phyloP scores from a whole-genome alignment of 2,797 vertebrate genomes.

The Dicrostonyx torquatus region DNA sequence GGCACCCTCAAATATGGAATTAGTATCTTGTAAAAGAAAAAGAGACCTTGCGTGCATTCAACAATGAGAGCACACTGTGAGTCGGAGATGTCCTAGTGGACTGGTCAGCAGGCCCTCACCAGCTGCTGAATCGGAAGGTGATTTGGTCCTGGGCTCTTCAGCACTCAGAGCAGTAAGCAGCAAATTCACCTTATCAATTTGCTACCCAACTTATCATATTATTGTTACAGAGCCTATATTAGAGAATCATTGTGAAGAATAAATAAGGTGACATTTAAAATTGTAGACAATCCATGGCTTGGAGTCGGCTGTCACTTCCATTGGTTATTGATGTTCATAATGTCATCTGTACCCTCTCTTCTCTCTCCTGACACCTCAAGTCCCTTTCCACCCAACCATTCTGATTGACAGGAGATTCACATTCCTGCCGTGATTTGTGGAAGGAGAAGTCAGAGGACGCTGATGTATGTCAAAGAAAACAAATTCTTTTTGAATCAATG shows the following conservation, averaged over 20 bases:
- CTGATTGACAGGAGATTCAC: background rate
- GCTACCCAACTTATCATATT: background rate
- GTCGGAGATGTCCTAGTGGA: background rate
- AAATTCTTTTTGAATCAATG: background rate
- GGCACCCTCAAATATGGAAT: background rate
- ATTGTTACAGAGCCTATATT: background rate
- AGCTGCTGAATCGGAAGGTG: background rate
- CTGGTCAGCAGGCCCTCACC: background rate
- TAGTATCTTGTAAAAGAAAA: background rate
- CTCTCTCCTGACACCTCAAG: no score
- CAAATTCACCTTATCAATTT: background rate
- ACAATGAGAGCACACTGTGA: background rate
- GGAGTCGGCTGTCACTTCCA: background rate
- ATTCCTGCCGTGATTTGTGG: no score
- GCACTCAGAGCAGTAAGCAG: background rate
- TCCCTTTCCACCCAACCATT: background rate
- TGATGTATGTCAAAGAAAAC: background rate
- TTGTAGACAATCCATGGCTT: background rate
- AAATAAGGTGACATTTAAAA: background rate
- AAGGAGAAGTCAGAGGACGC: background rate
- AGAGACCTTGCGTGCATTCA: background rate
- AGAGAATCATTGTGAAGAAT: background rate
- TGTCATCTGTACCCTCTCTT: background rate
- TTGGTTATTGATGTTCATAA: background rate
- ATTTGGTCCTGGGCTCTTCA: background rate